phyloP scores from a whole-genome alignment of 2,888 invertebrate genomes.

The Notodromas monacha region DNA sequence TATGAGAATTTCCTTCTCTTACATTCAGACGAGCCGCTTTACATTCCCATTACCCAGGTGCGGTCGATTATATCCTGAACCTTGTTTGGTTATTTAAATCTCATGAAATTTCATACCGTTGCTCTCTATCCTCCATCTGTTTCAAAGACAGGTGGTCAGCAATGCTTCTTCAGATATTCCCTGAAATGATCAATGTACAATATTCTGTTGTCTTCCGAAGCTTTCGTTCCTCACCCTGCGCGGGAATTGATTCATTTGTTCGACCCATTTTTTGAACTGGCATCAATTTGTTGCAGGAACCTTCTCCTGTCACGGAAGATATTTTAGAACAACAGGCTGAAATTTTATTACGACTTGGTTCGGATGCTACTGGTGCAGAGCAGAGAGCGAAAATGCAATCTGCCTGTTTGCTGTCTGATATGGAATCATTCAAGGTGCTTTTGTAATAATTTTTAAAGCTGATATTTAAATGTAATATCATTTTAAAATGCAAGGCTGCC shows the following conservation, averaged over 20 bases:
- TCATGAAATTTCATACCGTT: too few relatives aligned
- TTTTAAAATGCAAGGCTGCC: conserved; percentile 52
- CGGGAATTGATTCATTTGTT: too few relatives aligned
- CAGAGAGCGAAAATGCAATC: conserved; percentile 75
- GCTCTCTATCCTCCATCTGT: too few relatives aligned
- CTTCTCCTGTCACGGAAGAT: conserved; percentile 87
- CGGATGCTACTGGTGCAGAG: conserved; percentile 45
- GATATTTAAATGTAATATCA: neutral
- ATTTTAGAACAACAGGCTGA: conserved; percentile 74
- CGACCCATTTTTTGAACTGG: too few relatives aligned
- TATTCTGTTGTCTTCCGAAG: too few relatives aligned
- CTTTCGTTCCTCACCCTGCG: too few relatives aligned
- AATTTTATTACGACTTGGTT: conserved; percentile 32
- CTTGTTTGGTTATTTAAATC: too few relatives aligned
- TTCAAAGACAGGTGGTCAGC: too few relatives aligned
- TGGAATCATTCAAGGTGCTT: conserved; percentile 77
- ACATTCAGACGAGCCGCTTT: neutral
- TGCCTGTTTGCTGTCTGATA: conserved; percentile 70
- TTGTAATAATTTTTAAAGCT: neutral
- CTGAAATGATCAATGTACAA: too few relatives aligned
- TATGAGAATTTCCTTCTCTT: neutral
- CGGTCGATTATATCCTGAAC: neutral
- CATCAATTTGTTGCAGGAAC: conserved; percentile 51
- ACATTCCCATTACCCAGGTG: too few relatives aligned
- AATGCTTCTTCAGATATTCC: too few relatives aligned